A percentile compares a stretch with the other conserved stretches of the same genome.
phyloP scores from a whole-genome alignment of 1,140 invertebrate species.

The Drosophila ohnishii region DNA sequence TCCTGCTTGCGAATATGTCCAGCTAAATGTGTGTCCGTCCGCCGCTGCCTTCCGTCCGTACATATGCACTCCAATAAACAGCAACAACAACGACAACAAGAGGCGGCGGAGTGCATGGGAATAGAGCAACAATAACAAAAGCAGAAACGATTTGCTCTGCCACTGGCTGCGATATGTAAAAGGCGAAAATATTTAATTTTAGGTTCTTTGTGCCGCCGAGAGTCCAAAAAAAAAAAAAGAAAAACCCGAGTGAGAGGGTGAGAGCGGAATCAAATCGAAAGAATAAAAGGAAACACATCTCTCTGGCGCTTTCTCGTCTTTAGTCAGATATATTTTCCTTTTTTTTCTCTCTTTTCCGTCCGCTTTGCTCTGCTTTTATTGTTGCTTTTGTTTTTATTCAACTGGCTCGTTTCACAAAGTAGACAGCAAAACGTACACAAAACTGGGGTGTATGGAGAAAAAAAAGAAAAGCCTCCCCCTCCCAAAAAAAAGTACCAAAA shows the following conservation, averaged over 20 bases:
- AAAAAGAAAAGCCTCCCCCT: slow-evolving; percentile 1
- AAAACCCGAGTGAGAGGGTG: slow-evolving; percentile 12
- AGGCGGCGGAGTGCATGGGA: slow-evolving; percentile 20
- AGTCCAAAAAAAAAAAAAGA: slow-evolving; percentile 36
- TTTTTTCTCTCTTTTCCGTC: slow-evolving; percentile 1
- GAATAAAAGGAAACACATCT: slow-evolving; percentile 51
- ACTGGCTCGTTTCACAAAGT: slow-evolving; percentile 70
- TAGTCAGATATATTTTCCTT: slow-evolving; percentile 23
- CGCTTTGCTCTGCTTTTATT: slow-evolving; percentile 33
- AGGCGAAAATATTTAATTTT: slow-evolving; percentile 82
- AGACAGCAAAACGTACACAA: slow-evolving; percentile 66
- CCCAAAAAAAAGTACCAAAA: slow-evolving; percentile 2
- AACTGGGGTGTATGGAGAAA: slow-evolving; percentile 29
- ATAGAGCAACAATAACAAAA: slow-evolving; percentile 30
- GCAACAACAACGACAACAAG: slow-evolving; percentile 24
- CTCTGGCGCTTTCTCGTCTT: slow-evolving; percentile 68
- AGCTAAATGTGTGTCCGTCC: slow-evolving; percentile 39
- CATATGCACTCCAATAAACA: slow-evolving; percentile 65
- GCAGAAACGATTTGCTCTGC: slow-evolving; percentile 67
- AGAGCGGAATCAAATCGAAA: slow-evolving; percentile 48
- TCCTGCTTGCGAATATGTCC: slow-evolving; percentile 24
- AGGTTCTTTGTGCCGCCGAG: slow-evolving; percentile 73
- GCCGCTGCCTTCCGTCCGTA: slow-evolving; percentile 8
- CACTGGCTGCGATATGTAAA: slow-evolving; percentile 77
- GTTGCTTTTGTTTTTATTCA: slow-evolving; percentile 49